A percentile compares a stretch with the other conserved stretches of the same genome.
phyloP scores from a whole-genome alignment of 1,140 invertebrate genomes.

The Dreissena rostriformis region DNA sequence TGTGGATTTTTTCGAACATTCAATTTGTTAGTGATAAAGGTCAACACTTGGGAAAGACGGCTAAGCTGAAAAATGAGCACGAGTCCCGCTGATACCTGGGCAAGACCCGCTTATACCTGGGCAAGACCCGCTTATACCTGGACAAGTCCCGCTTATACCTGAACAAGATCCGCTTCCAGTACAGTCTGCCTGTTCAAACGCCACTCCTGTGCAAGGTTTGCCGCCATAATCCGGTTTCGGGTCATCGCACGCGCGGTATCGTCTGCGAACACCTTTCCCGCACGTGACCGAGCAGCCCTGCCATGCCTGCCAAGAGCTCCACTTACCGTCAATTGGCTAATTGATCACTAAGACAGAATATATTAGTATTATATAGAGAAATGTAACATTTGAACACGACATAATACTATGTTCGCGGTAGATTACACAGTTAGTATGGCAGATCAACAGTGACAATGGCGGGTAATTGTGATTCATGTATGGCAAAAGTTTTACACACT shows the following conservation, averaged over 20 bases:
- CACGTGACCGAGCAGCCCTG: conserved; percentile 20
- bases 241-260: conserved; percentile 36
- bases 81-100: no score
- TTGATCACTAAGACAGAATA: conserved; percentile 6
- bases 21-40: no score
- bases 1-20: no score
- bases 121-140: no score
- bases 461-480: background rate
- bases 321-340: conserved; percentile 27
- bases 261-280: conserved; percentile 6
- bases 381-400: background rate
- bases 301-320: conserved; percentile 17
- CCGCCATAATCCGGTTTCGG: conserved; percentile 41
- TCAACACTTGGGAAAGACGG: no score
- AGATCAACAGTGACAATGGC: no score
- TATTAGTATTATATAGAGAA: background rate
- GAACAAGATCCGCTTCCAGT: no score
- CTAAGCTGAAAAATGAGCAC: no score
- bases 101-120: no score
- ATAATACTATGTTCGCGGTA: background rate
- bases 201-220: conserved; percentile 1
- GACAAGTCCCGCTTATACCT: no score
- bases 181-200: background rate
- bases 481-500: background rate
- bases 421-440: background rate